Conservation (phyloP, 2,888 invertebrate genomes). For the Metacarcinus magister region DNA sequence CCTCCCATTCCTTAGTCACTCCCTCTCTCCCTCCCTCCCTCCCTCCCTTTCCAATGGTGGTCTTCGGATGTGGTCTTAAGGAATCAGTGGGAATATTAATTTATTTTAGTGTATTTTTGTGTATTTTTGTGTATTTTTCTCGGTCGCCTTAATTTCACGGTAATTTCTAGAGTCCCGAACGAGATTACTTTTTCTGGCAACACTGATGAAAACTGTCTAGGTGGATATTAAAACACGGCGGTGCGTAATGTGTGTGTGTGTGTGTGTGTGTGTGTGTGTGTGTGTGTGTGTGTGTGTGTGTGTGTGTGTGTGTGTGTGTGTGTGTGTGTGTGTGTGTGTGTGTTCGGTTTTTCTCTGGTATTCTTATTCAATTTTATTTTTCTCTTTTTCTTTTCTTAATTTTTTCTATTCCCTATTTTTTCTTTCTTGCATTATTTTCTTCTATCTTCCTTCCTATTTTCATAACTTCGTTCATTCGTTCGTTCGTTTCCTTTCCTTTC, state of each 20-base stretch:
- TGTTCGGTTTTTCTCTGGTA: neutral
- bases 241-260: constrained; percentile 16
- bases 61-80: too few relatives aligned
- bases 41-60: neutral
- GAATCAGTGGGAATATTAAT: too few relatives aligned
- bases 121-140: neutral
- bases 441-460: neutral
- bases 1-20: neutral
- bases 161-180: constrained; percentile 16
- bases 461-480: neutral
- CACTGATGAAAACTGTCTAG: neutral
- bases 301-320: constrained; percentile 35
- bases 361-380: neutral
- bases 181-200: constrained; percentile 26
- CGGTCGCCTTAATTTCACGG: constrained; percentile 5
- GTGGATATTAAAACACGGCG: constrained; percentile 36
- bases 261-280: constrained; percentile 48
- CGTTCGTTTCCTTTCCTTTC: neutral
- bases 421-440: too few relatives aligned
- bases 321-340: neutral
- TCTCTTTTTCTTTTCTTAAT: neutral
- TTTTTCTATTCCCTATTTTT: neutral
- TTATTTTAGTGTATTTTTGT: neutral
- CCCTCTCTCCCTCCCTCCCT: neutral
- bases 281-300: constrained; percentile 48